phyloP scores from a whole-genome alignment of 2,797 vertebrate species.

The Threskiornis aethiopicus region DNA sequence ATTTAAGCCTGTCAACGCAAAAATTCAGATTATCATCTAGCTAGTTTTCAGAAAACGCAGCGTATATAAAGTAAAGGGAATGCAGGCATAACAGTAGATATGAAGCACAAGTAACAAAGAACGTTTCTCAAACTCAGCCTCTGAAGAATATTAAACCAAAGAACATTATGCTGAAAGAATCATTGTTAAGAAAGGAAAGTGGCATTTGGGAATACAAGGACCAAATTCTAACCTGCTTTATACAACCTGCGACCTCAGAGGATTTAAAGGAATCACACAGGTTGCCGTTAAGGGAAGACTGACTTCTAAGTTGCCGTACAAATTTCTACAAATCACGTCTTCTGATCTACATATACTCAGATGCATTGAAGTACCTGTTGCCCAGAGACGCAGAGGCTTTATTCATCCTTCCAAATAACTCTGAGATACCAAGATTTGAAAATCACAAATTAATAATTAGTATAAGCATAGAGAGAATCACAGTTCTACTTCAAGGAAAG shows the following conservation, averaged over 20 bases:
- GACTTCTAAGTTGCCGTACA: background rate
- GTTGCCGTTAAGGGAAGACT: background rate
- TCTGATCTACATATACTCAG: background rate
- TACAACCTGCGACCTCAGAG: background rate
- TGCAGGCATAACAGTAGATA: background rate
- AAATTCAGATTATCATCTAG: slow-evolving; percentile 8
- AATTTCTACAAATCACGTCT: background rate
- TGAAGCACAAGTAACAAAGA: background rate
- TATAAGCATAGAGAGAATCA: background rate
- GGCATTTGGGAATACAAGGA: background rate
- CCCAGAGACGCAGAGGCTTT: background rate
- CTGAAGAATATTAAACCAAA: background rate
- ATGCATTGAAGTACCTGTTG: background rate
- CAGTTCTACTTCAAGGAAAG: background rate
- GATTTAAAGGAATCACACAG: background rate
- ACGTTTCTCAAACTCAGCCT: background rate
- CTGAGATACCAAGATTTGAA: fast-evolving
- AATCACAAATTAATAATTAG: background rate
- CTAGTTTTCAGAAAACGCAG: background rate
- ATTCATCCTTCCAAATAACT: background rate
- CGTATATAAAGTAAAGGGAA: background rate
- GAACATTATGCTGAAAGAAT: background rate
- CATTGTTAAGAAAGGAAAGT: background rate
- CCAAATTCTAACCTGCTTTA: background rate
- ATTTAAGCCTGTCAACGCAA: background rate